These are phyloP conservation scores for Drosophila auraria DNA, from an alignment of 1,140 invertebrate species.

Conservation along the genomic window DNA sequence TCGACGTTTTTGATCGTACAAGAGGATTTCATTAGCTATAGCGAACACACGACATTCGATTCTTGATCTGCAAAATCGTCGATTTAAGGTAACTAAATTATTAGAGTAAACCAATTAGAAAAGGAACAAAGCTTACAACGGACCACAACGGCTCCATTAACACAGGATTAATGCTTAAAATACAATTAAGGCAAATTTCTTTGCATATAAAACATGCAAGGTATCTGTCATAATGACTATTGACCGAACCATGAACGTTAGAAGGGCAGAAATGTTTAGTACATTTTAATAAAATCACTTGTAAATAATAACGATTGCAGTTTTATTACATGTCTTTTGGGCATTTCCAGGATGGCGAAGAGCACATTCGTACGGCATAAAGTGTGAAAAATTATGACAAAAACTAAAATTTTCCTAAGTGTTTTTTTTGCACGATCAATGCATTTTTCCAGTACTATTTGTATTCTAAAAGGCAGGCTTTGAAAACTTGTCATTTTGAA, in stretches of 20 bases:
- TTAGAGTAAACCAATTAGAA: slow-evolving; percentile 11
- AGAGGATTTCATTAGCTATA: slow-evolving; percentile 28
- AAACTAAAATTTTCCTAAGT: no score
- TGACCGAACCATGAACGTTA: neutral
- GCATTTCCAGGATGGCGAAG: no score
- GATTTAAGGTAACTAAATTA: slow-evolving; percentile 27
- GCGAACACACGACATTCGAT: slow-evolving; percentile 43
- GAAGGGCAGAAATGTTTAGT: neutral
- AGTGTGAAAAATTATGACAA: no score
- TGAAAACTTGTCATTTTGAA: no score
- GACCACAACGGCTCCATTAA: neutral
- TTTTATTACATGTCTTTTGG: neutral
- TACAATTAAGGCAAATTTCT: slow-evolving; percentile 12
- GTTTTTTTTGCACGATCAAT: no score
- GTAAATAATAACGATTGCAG: neutral
- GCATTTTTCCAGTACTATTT: no score
- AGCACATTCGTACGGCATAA: no score
- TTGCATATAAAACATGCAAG: neutral
- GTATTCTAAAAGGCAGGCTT: no score
- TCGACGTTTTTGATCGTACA: slow-evolving; percentile 55
- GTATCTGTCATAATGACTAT: neutral
- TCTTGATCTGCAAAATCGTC: slow-evolving; percentile 31
- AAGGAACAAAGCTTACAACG: slow-evolving; percentile 8
- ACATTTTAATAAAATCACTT: slow-evolving; percentile 1
- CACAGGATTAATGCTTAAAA: slow-evolving; percentile 6